Evolutionary conservation across 2,797 vertebrate species (phyloP).

Genomic region (Esox lucius): DNA sequence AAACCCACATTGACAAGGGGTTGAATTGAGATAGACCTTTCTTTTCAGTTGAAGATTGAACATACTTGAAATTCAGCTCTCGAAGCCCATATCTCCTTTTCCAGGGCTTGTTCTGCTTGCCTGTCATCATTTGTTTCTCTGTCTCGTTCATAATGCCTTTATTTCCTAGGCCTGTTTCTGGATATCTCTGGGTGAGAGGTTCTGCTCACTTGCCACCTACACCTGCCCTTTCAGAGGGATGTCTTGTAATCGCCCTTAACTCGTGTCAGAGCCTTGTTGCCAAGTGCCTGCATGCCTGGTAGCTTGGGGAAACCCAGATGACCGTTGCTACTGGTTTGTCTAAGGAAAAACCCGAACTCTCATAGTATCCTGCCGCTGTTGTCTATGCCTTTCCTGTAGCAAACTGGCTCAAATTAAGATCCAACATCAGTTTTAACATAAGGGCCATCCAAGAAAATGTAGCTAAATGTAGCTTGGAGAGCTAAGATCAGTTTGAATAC

Average conservation of each 20-base stretch:
- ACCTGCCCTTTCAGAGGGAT: slow-evolving; percentile 61
- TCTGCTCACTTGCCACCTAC: slow-evolving; percentile 58
- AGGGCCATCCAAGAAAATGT: not conserved
- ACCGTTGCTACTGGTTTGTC: slow-evolving; percentile 31
- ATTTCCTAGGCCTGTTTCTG: slow-evolving; percentile 25
- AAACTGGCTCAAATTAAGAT: not conserved
- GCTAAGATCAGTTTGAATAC: not conserved
- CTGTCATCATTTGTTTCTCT: slow-evolving; percentile 63
- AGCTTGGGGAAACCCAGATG: slow-evolving; percentile 63
- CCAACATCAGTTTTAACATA: not conserved
- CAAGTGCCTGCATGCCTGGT: slow-evolving; percentile 55
- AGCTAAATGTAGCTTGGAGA: not conserved
- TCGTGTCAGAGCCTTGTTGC: slow-evolving; percentile 63
- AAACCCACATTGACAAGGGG: not conserved
- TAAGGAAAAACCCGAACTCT: slow-evolving; percentile 26
- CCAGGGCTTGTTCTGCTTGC: slow-evolving; percentile 30
- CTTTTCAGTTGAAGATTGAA: slow-evolving; percentile 2
- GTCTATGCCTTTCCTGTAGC: not conserved
- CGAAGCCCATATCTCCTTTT: slow-evolving; percentile 1
- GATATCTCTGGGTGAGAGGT: slow-evolving; percentile 56
- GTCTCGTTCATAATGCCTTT: slow-evolving; percentile 58
- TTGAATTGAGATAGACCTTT: slow-evolving; percentile 2
- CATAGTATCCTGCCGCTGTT: slow-evolving; percentile 42
- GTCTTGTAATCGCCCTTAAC: slow-evolving; percentile 63
- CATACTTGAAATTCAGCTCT: not conserved